A percentile compares a stretch with the other conserved stretches of the same genome.
These are phyloP conservation scores for Triplophysa tibetana DNA, from an alignment of 2,113 vertebrate genomes.

Conservation along the genomic window DNA sequence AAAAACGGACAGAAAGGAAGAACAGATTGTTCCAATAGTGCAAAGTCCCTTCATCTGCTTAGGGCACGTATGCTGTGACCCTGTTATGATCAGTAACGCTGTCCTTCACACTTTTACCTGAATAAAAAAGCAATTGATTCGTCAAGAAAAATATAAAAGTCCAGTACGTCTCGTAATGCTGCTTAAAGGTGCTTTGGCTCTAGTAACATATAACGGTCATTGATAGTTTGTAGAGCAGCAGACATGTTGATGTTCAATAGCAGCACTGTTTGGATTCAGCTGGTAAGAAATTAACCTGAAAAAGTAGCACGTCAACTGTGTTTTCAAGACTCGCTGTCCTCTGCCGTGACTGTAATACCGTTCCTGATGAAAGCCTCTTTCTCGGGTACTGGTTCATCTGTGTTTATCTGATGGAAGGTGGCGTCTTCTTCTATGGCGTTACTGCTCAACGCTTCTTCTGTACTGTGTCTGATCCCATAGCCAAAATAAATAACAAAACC, in stretches of 20 bases:
- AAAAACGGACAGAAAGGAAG: background rate
- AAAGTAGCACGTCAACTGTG: background rate
- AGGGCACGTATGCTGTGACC: no score
- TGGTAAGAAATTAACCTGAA: background rate
- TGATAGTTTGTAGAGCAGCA: background rate
- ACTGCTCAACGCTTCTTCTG: conserved; percentile 72
- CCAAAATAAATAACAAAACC: conserved; percentile 89
- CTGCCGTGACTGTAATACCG: background rate
- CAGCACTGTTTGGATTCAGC: background rate
- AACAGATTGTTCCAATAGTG: background rate
- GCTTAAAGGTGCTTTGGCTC: conserved; percentile 6
- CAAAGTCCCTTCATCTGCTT: background rate
- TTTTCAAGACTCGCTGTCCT: conserved; percentile 54
- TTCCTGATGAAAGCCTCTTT: conserved; percentile 62
- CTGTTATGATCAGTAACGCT: background rate
- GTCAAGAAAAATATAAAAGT: background rate
- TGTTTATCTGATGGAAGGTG: conserved; percentile 62
- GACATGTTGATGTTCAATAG: background rate
- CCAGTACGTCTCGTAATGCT: conserved; percentile 8
- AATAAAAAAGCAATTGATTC: background rate
- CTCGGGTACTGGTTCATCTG: conserved; percentile 42
- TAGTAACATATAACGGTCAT: background rate
- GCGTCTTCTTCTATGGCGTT: conserved; percentile 56
- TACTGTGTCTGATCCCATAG: conserved; percentile 88
- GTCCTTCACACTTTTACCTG: background rate